Evolutionary conservation across 1,140 invertebrate genomes (phyloP).

Genomic region (Apis cerana): DNA sequence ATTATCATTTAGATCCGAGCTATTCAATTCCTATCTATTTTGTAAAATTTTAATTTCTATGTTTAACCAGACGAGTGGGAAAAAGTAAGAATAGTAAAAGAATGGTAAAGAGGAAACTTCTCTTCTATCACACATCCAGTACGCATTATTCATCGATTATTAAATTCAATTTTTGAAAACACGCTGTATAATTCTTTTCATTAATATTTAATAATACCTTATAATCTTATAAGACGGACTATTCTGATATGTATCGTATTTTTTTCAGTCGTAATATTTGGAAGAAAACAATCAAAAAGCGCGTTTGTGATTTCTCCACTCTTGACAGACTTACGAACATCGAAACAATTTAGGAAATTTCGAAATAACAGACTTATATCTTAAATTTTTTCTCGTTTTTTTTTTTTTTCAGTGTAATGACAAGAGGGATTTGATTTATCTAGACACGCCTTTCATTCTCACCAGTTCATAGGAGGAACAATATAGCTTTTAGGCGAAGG

Average conservation of each 20-base stretch:
- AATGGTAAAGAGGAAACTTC: too few species aligned
- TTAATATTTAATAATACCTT: slow-evolving; percentile 49
- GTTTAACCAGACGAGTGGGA: not conserved
- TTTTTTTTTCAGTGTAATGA: slow-evolving; percentile 8
- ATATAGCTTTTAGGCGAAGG: slow-evolving; percentile 68
- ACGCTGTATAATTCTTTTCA: not conserved
- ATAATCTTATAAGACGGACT: slow-evolving; percentile 64
- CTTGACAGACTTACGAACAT: not conserved
- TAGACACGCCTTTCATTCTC: slow-evolving; percentile 28
- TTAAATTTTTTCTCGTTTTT: not conserved
- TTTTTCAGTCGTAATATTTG: slow-evolving; percentile 75
- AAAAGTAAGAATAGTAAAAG: not conserved
- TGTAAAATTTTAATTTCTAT: not conserved
- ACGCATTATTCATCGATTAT: not conserved
- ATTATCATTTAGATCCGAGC: not conserved
- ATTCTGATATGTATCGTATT: slow-evolving; percentile 79
- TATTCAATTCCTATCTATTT: not conserved
- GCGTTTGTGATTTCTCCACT: slow-evolving; percentile 28
- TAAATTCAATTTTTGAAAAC: not conserved
- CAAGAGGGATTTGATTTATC: slow-evolving; percentile 49
- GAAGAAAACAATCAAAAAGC: slow-evolving; percentile 68
- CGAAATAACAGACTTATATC: slow-evolving; percentile 46
- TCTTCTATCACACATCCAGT: slow-evolving; percentile 4
- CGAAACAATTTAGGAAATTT: slow-evolving; percentile 43
- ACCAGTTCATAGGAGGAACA: not conserved